Base-by-base conservation (phyloP, 2,888 invertebrate species). In the Eremobia ochroleuca region DNA sequence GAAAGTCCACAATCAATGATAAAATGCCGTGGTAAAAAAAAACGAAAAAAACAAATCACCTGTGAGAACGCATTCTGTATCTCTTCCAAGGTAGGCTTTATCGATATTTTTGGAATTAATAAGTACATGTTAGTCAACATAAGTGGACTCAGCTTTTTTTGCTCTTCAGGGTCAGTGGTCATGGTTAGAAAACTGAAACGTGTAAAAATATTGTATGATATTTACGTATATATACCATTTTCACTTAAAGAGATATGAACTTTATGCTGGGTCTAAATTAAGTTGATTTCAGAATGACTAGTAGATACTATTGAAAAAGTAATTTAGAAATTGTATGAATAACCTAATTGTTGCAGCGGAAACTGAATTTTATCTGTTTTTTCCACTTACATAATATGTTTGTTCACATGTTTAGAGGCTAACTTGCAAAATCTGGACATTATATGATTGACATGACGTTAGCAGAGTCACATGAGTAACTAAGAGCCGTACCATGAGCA, bases 51-150 rank as follows among this genome's bases (percentile, higher is more conserved):
- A 18, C 2, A 6, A 43, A 61, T 72, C 25, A 94, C 97, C 93
- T 97, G 97, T 18, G 97, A 96, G 93, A 98, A 98, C 58, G 97
- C 95, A 78, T 96, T 95, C 90, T 98, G 98, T 84, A 98, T 97
- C 87, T 98, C 98, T 85, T 98, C 98, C 77, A 98, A 92, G 2
- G 97, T 96, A 0, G 98, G 98, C 79, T 96, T 96, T 73, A 98
- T 97, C 40, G 96, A 92, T 76, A 98, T 97, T 71, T 96, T 96
- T 0, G 98, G 98, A 91, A 98, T 98, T 95, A 97, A 97, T 68
- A 98, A 93, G 83, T 97, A 96, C 97, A 98, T 97, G 85, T 97
- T 94, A 0, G 98, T 97, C 79, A 97, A 93, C 96, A 98, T 97
- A 25, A 98, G 93, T 0, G 98, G 97, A 43, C 91, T 93, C 21